Percentiles rank a stretch among this genome's conserved stretches.
These are phyloP conservation scores for Papilio polytes DNA, from an alignment of 1,140 invertebrate species.

Conservation along the genomic window DNA sequence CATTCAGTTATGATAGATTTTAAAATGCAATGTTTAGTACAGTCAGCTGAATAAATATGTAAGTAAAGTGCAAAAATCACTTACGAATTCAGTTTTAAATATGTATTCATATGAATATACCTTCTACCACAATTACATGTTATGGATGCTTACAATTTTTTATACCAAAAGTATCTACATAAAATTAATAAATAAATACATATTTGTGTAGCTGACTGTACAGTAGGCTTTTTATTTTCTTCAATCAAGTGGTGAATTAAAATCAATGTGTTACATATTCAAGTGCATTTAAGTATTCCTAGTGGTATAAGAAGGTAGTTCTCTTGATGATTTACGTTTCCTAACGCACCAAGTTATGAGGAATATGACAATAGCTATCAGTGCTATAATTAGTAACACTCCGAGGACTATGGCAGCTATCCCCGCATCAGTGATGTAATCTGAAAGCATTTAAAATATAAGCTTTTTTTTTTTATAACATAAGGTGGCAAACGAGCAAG, in stretches of 20 bases:
- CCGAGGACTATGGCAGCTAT: conserved; percentile 85
- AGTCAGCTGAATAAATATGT: no score
- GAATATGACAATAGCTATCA: conserved; percentile 77
- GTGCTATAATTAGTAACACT: conserved; percentile 81
- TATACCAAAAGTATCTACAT: no score
- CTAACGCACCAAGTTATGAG: conserved; percentile 84
- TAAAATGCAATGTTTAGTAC: no score
- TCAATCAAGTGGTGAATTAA: background rate
- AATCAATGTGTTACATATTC: background rate
- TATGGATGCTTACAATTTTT: no score
- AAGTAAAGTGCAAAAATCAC: no score
- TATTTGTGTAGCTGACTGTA: conserved; percentile 19
- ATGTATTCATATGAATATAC: no score
- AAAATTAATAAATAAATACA: background rate
- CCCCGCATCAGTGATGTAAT: conserved; percentile 73
- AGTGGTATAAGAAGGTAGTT: conserved; percentile 80
- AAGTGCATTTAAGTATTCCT: conserved; percentile 51
- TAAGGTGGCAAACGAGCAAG: no score
- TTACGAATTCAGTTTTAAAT: no score
- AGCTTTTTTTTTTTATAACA: no score
- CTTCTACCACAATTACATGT: no score
- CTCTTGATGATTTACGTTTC: conserved; percentile 76
- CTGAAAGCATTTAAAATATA: conserved; percentile 55
- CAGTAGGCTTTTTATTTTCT: background rate
- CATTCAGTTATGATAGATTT: no score